Percentiles rank a stretch among this genome's conserved stretches.
Evolutionary conservation across 2,113 vertebrate genomes (phyloP).

Genomic region (Bungarus multicinctus): DNA sequence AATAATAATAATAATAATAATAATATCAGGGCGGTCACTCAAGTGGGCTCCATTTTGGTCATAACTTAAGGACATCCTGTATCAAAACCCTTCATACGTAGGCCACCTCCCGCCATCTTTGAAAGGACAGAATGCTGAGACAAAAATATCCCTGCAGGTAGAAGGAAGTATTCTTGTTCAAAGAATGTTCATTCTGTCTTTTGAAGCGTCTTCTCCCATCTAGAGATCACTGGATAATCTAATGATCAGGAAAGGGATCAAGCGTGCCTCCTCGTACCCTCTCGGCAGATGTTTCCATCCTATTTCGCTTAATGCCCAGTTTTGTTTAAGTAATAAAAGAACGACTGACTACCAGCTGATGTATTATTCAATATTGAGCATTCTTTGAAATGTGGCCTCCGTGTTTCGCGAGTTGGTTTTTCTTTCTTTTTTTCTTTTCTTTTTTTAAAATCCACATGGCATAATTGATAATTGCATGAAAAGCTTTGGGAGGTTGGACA

Average conservation of each 20-base stretch:
- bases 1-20: too few species aligned
- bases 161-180: not conserved
- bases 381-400: not conserved
- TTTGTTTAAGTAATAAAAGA: constrained; percentile 49
- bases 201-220: not conserved
- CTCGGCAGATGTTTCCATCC: not conserved
- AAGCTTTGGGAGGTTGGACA: constrained; percentile 49
- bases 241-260: not conserved
- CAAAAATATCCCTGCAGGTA: not conserved
- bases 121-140: not conserved
- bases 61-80: not conserved
- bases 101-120: not conserved
- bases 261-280: not conserved
- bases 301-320: constrained; percentile 16
- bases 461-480: constrained; percentile 50
- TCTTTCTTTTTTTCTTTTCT: not conserved
- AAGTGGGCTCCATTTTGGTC: not conserved
- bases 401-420: constrained; percentile 12
- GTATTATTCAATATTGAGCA: constrained; percentile 34
- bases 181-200: not conserved
- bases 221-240: not conserved
- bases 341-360: constrained; percentile 45
- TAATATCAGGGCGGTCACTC: not conserved
- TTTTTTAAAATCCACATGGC: constrained; percentile 40
- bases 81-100: not conserved